Evolutionary conservation across 1,140 invertebrate species (phyloP), one percentile per base, ranked within the genome.

Genomic region (Temnothorax longispinosus): DNA sequence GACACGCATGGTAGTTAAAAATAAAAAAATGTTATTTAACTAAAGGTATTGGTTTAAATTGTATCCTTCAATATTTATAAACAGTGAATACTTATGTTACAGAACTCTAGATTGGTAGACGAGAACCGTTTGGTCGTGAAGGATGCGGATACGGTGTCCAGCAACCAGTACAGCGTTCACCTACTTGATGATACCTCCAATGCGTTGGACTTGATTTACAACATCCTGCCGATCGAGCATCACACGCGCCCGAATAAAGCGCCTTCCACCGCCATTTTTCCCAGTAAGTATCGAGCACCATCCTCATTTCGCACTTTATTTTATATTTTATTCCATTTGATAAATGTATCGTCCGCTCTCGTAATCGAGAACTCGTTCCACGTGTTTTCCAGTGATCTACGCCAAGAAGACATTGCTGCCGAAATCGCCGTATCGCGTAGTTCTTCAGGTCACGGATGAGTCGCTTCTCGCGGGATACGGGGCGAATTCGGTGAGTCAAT

Each of bases 371-470:
- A 65, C 13, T 64, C 38, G 18, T 52, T 8, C 11, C 13, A 3
- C 13, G 10, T 27, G 8, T 87, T 60, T 91, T 85, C 0, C 81
- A 95, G 94, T 87, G 85, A 93, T 95, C 50, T 92, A 86, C 72
- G 90, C 94, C 1, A 93, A 88, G 65, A 95, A 92, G 3, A 95
- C 94, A 41, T 76, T 95, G 0, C 76, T 95, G 18, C 94, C 95
- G n/a, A 93, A 93, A 85, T 95, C 95, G 1, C 95, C 95, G 7
- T 96, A 95, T 88, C 91, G 87, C 67, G 93, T 96, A n/a, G 85
- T 93, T 2, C 88, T 95, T 35, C 95, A 94, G 88, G 92, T 95
- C 0, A 93, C 86, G 21, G 95, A 95, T 78, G 94, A 93, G 75
- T 92, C 92, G 15, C 87, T 95, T 21, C 71, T 94, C 3, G 87